Evolutionary conservation across 2,888 invertebrate species (phyloP).

Genomic region (Strigamia transsilvanica): DNA sequence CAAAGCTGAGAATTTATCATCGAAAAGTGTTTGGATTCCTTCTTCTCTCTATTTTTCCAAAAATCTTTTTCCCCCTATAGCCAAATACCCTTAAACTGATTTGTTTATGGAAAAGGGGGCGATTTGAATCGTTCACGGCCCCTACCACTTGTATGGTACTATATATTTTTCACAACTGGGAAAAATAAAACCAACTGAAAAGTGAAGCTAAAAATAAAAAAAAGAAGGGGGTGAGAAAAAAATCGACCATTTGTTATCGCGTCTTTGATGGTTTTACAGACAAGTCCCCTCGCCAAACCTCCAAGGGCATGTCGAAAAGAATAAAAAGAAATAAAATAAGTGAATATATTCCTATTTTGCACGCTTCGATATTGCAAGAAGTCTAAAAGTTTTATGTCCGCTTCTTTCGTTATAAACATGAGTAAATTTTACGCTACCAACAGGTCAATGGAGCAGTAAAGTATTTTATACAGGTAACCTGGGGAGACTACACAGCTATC

Average conservation of each 20-base stretch:
- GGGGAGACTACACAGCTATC: neutral
- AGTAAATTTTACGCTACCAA: slow-evolving; percentile 12
- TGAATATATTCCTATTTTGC: slow-evolving; percentile 39
- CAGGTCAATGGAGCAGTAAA: slow-evolving; percentile 36
- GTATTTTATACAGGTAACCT: slow-evolving; percentile 22
- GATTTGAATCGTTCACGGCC: slow-evolving; percentile 17
- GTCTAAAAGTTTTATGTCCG: slow-evolving; percentile 8
- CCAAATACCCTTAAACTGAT: slow-evolving; percentile 50
- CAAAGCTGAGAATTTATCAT: slow-evolving; percentile 12
- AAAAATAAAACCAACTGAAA: slow-evolving; percentile 50
- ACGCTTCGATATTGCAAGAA: slow-evolving; percentile 34
- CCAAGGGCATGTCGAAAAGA: slow-evolving; percentile 39
- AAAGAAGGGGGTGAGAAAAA: slow-evolving; percentile 21
- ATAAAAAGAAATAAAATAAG: slow-evolving; percentile 32
- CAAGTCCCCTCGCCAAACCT: slow-evolving; percentile 32
- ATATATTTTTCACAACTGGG: slow-evolving; percentile 45
- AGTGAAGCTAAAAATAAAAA: slow-evolving; percentile 20
- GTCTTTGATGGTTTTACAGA: slow-evolving; percentile 47
- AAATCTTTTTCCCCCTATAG: slow-evolving; percentile 22
- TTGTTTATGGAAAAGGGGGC: slow-evolving; percentile 50
- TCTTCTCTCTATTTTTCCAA: slow-evolving; percentile 38
- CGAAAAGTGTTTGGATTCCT: slow-evolving; percentile 36
- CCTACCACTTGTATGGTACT: slow-evolving; percentile 39
- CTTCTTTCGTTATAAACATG: slow-evolving; percentile 13
- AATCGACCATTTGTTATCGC: slow-evolving; percentile 48